These are phyloP conservation scores for Noctua janthina DNA, from an alignment of 2,888 invertebrate genomes.

Conservation along the genomic window DNA sequence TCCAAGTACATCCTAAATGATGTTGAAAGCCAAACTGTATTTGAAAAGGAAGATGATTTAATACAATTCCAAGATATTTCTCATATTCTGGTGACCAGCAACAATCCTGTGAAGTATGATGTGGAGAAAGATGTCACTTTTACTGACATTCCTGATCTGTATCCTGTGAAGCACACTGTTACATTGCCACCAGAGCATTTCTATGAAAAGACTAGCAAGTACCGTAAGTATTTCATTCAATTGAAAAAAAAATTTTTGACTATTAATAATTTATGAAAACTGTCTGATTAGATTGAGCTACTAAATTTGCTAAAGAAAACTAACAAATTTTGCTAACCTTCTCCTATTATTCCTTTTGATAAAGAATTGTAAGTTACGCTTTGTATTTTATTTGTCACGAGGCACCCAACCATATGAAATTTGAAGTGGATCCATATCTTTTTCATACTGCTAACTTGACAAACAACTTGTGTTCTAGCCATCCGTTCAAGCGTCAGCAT, in stretches of 20 bases:
- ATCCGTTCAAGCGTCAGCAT: constrained; percentile 83
- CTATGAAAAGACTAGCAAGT: constrained; percentile 91
- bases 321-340: background rate
- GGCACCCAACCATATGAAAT: background rate
- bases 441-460: background rate
- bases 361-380: background rate
- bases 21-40: constrained; percentile 89
- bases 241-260: background rate
- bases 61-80: constrained; percentile 92
- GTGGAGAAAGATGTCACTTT: constrained; percentile 87
- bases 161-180: constrained; percentile 94
- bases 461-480: constrained; percentile 81
- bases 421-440: background rate
- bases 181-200: constrained; percentile 92
- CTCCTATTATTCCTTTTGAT: background rate
- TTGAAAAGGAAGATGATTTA: constrained; percentile 91
- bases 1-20: constrained; percentile 91
- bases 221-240: constrained; percentile 91
- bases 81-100: constrained; percentile 92
- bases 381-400: background rate
- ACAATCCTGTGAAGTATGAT: constrained; percentile 90
- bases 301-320: background rate
- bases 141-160: constrained; percentile 92
- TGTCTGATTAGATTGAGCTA: background rate
- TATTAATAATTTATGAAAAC: background rate